A percentile compares a stretch with the other conserved stretches of the same genome.
phyloP scores from a whole-genome alignment of 2,113 vertebrate species.

The Hippoglossus stenolepis region DNA sequence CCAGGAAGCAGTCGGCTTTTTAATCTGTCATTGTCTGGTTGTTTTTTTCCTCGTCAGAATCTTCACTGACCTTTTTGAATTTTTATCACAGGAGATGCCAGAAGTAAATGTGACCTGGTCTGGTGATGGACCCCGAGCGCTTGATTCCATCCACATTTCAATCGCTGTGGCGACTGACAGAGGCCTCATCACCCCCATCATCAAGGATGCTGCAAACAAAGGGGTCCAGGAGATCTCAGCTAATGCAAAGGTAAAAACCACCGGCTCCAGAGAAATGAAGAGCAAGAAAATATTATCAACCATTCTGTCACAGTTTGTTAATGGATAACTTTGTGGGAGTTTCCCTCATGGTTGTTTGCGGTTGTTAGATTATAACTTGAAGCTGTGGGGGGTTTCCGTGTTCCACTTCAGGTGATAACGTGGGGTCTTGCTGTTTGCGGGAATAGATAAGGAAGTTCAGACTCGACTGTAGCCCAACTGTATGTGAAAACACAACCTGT shows the following conservation, averaged over 20 bases:
- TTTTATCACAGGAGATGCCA: constrained; percentile 88
- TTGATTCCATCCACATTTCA: constrained; percentile 91
- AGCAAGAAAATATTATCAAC: too few species aligned
- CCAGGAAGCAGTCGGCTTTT: not conserved
- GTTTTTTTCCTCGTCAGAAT: not conserved
- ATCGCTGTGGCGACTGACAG: constrained; percentile 94
- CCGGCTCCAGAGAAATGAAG: not conserved
- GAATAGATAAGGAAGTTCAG: constrained; percentile 11
- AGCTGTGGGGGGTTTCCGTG: not conserved
- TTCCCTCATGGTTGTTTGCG: not conserved
- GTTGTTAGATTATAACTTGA: not conserved
- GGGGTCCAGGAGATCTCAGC: constrained; percentile 91
- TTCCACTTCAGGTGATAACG: not conserved
- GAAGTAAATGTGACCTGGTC: constrained; percentile 93
- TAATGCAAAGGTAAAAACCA: constrained; percentile 86
- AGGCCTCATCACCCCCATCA: constrained; percentile 94
- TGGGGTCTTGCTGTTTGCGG: not conserved
- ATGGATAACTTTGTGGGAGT: not conserved
- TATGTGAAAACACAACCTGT: not conserved
- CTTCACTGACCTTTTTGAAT: constrained; percentile 21
- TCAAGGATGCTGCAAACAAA: constrained; percentile 91
- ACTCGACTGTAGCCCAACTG: not conserved
- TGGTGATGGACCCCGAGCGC: constrained; percentile 85
- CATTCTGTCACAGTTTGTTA: not conserved
- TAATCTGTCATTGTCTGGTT: not conserved